phyloP scores from a whole-genome alignment of 2,888 invertebrate genomes.

The Parasteatoda lunata region DNA sequence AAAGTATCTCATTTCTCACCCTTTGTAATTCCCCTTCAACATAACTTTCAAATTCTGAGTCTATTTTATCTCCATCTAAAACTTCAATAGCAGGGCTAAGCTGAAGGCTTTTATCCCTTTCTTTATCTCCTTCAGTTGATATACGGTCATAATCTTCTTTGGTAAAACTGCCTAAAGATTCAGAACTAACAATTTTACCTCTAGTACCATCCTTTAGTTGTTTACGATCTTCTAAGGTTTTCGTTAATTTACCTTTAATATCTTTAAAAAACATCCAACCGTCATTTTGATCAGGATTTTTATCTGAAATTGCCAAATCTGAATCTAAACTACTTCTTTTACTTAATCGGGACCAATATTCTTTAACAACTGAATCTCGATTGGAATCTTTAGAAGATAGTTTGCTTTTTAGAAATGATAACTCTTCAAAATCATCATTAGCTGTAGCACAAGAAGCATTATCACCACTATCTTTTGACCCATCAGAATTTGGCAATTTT shows the following conservation, averaged over 20 bases:
- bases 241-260: constrained; percentile 50
- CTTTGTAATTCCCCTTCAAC: constrained; percentile 36
- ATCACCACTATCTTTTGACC: constrained; percentile 18
- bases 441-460: not conserved
- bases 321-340: constrained; percentile 56
- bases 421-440: not conserved
- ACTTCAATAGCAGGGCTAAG: constrained; percentile 60
- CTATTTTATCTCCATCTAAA: constrained; percentile 21
- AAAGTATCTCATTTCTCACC: constrained; percentile 54
- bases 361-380: constrained; percentile 57
- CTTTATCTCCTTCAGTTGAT: not conserved
- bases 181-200: not conserved
- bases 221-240: constrained; percentile 54
- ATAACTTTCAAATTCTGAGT: constrained; percentile 27
- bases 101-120: not conserved
- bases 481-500: constrained; percentile 9
- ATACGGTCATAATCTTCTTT: constrained; percentile 19
- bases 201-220: not conserved
- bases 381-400: constrained; percentile 21
- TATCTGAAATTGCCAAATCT: constrained; percentile 18
- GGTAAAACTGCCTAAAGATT: not conserved
- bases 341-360: constrained; percentile 56
- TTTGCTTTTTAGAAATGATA: not conserved
- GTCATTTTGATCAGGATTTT: constrained; percentile 26
- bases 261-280: constrained; percentile 56